Base-by-base conservation (phyloP, 2,888 invertebrate genomes). In the Rhagium mordax region DNA sequence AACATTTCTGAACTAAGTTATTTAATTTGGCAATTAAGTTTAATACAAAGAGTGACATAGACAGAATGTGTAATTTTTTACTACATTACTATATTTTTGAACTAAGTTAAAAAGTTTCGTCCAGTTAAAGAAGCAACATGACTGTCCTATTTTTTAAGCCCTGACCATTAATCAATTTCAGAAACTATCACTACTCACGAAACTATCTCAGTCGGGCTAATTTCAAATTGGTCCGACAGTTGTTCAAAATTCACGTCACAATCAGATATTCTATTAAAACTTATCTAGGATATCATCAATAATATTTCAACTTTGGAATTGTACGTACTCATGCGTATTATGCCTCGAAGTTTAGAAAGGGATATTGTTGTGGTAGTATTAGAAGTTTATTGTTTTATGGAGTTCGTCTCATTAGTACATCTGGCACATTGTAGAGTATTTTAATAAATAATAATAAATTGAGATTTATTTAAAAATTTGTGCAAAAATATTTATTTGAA, bases 231-330 rank as follows among this genome's bases (percentile, higher is more conserved):
- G 55, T n/a, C 24, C 8, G 24, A 6, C 2, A 4, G 21, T 0
- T n/a, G 27, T 55, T 55, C 24, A 55, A 55, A n/a, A 10, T 55
- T 55, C 24, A 55, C 24, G 55, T 55, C 55, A 55, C 55, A n/a
- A n/a, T 24, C 55, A 55, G 55, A 55, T 27, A 13, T 20, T 20
- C 24, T n/a, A 7, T 24, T 55, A 24, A 15, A 55, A 55, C 55
- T 55, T 55, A 21, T 15, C 8, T 7, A 3, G 20, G 6, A 20
- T 55, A 24, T 10, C 20, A 55, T 55, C 24, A 55, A 55, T 55
- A 20, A 55, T 55, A n/a, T 55, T 55, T 51, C 7, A 41, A 13
- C 5, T 41, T 15, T 41, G n/a, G 41, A 41, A 41, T 41, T 41
- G n/a, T n/a, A n/a, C n/a, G n/a, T n/a, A 41, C 41, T 4, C n/a